Evolutionary conservation across 2,113 vertebrate species (phyloP).

Genomic region (Cathartes aura): DNA sequence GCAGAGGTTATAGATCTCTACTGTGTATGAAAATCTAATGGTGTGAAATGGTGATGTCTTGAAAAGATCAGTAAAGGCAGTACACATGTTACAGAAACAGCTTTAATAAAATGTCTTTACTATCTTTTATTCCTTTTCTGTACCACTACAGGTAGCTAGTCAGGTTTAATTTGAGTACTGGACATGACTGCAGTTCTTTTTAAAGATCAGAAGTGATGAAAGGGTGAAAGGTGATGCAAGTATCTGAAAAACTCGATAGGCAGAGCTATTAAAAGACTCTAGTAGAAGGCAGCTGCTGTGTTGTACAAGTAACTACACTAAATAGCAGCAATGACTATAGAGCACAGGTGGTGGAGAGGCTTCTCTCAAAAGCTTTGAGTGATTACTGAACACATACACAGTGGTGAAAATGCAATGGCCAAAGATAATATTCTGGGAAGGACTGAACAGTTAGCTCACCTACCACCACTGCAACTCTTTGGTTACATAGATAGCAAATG

Average conservation of each 20-base stretch:
- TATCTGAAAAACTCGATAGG: background rate
- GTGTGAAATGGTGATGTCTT: background rate
- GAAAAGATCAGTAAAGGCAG: background rate
- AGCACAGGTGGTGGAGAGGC: background rate
- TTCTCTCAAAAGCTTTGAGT: background rate
- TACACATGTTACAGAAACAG: background rate
- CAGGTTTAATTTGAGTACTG: background rate
- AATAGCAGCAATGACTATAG: background rate
- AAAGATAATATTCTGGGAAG: background rate
- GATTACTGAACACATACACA: background rate
- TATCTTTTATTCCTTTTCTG: background rate
- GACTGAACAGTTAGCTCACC: background rate
- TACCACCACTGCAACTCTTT: background rate
- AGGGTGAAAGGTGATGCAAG: no score
- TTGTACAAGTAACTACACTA: background rate
- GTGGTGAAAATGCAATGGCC: background rate
- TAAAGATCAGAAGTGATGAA: background rate
- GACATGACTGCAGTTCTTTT: background rate
- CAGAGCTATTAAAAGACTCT: background rate
- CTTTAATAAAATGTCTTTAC: background rate
- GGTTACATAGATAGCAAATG: background rate
- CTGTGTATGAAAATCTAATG: background rate
- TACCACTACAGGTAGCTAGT: background rate
- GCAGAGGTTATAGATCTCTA: background rate
- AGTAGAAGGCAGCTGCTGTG: background rate